phyloP scores from a whole-genome alignment of 2,888 invertebrate genomes.

The Trissolcus japonicus region DNA sequence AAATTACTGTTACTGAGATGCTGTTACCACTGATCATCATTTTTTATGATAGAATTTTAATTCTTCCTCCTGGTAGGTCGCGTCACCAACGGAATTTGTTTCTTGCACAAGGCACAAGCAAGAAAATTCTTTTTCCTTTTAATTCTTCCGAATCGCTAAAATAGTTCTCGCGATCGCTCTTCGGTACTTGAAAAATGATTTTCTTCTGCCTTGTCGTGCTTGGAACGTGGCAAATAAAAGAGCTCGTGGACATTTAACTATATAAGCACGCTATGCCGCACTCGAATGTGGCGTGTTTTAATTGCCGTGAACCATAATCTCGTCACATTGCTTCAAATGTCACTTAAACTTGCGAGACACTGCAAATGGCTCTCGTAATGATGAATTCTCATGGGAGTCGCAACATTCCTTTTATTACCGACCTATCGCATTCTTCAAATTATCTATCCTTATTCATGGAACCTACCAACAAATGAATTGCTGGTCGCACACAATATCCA shows the following conservation, averaged over 20 bases:
- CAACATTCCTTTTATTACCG: conserved; percentile 21
- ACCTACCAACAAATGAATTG: background rate
- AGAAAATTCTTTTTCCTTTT: background rate
- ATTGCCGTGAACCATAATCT: conserved; percentile 43
- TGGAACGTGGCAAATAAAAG: conserved; percentile 27
- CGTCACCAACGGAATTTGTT: conserved; percentile 8
- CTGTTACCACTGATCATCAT: conserved; percentile 8
- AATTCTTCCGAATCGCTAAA: conserved; percentile 4
- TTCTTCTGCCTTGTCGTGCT: conserved; percentile 19
- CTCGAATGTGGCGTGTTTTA: conserved; percentile 36
- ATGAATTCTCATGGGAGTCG: conserved; percentile 26
- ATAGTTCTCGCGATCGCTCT: conserved; percentile 10
- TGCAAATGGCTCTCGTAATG: conserved; percentile 17
- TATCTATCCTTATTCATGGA: conserved; percentile 2
- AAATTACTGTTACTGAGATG: conserved; percentile 4
- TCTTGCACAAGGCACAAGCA: background rate
- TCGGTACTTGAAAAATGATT: conserved; percentile 26
- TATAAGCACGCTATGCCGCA: conserved; percentile 17
- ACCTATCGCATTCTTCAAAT: conserved; percentile 9
- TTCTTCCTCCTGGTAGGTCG: conserved; percentile 4
- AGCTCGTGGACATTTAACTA: conserved; percentile 20
- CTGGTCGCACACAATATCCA: too few relatives aligned
- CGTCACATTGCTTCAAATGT: conserved; percentile 33
- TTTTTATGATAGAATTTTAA: conserved; percentile 31
- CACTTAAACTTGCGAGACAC: conserved; percentile 30